Percentiles rank a stretch among this genome's conserved stretches.
Evolutionary conservation across 1,140 invertebrate genomes (phyloP).

Genomic region (Calephelis virginiensis): DNA sequence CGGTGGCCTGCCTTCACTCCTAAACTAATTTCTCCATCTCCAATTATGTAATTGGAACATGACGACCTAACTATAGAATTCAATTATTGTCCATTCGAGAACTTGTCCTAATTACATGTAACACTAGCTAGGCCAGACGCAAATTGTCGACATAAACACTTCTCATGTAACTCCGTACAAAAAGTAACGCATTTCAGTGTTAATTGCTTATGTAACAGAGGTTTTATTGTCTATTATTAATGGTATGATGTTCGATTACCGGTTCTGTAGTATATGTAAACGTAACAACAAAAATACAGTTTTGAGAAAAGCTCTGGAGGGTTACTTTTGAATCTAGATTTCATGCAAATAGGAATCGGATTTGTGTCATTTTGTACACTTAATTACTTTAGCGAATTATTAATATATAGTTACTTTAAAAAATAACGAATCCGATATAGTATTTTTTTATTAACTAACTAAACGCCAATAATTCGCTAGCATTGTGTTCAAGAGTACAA

Average conservation of each 20-base stretch:
- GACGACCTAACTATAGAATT: slow-evolving; percentile 24
- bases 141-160: slow-evolving; percentile 36
- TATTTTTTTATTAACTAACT: no score
- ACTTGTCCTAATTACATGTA: slow-evolving; percentile 37
- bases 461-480: no score
- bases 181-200: slow-evolving; percentile 2
- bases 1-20: not conserved
- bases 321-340: no score
- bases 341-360: no score
- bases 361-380: no score
- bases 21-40: slow-evolving; percentile 11
- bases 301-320: no score
- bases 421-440: no score
- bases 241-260: slow-evolving; percentile 2
- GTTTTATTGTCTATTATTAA: slow-evolving; percentile 13
- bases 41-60: slow-evolving; percentile 22
- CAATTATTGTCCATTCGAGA: slow-evolving; percentile 33
- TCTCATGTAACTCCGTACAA: slow-evolving; percentile 7
- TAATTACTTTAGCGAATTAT: no score
- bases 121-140: slow-evolving; percentile 30
- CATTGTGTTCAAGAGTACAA: no score
- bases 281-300: no score
- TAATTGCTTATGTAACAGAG: slow-evolving; percentile 12
- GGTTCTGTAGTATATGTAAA: not conserved
- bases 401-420: no score